These are phyloP conservation scores for Parazoanthus darwini DNA, from an alignment of 92 coral and sea anemone species.

Conservation along the genomic window DNA sequence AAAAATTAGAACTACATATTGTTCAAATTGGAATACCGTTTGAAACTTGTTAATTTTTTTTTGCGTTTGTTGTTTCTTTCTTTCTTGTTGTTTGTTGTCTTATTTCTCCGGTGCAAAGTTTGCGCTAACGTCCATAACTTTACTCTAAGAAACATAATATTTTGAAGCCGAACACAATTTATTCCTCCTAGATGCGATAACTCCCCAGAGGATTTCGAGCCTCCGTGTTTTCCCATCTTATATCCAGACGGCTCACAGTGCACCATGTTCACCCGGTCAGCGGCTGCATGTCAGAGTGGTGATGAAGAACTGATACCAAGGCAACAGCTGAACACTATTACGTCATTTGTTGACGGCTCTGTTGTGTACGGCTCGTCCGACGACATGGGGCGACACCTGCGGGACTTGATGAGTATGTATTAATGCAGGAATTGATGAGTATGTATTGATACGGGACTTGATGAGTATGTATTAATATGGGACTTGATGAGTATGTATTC, in stretches of 20 bases:
- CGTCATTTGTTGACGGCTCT: conserved; percentile 95
- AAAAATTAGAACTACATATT: too few relatives aligned
- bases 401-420: conserved; percentile 70
- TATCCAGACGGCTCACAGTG: conserved; percentile 78
- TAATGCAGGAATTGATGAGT: too few relatives aligned
- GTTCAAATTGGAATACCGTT: too few relatives aligned
- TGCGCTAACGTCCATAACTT: not conserved
- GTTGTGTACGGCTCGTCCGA: conserved; percentile 92
- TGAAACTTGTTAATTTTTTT: too few relatives aligned
- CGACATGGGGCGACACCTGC: conserved; percentile 66
- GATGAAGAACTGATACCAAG: conserved; percentile 77
- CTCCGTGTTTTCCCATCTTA: conserved; percentile 92
- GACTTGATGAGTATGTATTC: too few relatives aligned
- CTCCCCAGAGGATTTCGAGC: conserved; percentile 82
- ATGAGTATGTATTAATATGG: too few relatives aligned
- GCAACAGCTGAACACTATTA: conserved; percentile 91
- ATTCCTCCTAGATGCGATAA: conserved; percentile 73
- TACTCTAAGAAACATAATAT: too few relatives aligned
- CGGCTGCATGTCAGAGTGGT: conserved; percentile 97
- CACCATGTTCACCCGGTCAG: conserved; percentile 99
- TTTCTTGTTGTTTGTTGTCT: not conserved
- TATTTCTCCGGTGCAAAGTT: not conserved
- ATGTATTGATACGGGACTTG: too few relatives aligned
- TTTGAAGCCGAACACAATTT: conserved; percentile 2
- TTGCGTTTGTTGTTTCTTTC: too few relatives aligned